Evolutionary conservation across 2,888 invertebrate genomes (phyloP).

Genomic region (Xestia rhomboidea): DNA sequence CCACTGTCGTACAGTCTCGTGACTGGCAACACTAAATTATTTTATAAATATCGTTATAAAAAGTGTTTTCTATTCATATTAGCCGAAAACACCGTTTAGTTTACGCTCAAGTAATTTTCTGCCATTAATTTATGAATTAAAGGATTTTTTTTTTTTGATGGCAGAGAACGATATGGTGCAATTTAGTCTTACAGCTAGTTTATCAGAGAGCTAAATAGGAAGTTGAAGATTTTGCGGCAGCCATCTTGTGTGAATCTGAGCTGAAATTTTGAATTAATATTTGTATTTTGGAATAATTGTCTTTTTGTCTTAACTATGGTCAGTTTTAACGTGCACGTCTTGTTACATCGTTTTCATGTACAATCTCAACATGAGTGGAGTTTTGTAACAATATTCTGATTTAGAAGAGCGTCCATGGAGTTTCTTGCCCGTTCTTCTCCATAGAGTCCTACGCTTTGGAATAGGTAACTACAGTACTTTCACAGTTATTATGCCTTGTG

Average conservation of each 20-base stretch:
- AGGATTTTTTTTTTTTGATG: conserved; percentile 43
- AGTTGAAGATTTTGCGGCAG: background rate
- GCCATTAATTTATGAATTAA: conserved; percentile 52
- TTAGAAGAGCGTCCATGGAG: no score
- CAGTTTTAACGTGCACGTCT: no score
- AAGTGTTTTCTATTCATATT: conserved; percentile 54
- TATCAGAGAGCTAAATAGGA: background rate
- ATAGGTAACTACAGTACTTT: no score
- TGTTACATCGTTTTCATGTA: no score
- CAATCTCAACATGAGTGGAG: no score
- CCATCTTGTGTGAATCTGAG: background rate
- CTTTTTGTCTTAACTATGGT: no score
- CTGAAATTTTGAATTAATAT: no score
- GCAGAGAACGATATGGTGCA: conserved; percentile 24
- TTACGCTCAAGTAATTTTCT: conserved; percentile 50
- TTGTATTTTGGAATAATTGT: no score
- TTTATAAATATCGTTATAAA: conserved; percentile 51
- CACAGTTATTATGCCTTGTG: no score
- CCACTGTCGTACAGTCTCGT: conserved; percentile 39
- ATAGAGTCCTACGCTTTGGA: no score
- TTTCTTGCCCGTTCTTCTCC: no score
- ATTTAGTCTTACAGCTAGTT: background rate
- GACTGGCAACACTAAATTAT: conserved; percentile 51
- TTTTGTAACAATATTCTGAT: no score
- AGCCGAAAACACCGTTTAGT: conserved; percentile 51